Conservation (phyloP, 2,113 vertebrate genomes). For the Nothoprocta perdicaria region DNA sequence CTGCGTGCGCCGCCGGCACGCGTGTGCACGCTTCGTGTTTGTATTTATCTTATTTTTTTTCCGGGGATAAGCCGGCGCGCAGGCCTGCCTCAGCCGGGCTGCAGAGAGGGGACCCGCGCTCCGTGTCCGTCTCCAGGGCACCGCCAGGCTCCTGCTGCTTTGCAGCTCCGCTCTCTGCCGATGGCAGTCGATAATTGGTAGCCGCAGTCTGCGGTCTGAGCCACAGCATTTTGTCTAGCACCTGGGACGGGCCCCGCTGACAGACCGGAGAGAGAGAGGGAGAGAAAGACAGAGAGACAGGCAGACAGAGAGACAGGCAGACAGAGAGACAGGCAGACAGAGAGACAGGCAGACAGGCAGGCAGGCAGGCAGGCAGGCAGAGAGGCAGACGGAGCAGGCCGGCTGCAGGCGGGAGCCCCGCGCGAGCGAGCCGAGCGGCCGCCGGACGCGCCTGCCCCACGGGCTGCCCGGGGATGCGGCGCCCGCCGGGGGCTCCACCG, state of each 20-base stretch:
- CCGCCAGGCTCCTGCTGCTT: slow-evolving; percentile 1
- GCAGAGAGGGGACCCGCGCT: not conserved
- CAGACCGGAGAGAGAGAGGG: not conserved
- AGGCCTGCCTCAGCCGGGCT: not conserved
- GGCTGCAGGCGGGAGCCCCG: not conserved
- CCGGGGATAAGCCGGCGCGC: not conserved
- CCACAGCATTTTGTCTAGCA: slow-evolving; percentile 27
- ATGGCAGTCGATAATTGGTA: slow-evolving; percentile 46
- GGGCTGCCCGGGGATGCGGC: slow-evolving; percentile 54
- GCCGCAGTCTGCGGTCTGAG: slow-evolving; percentile 24
- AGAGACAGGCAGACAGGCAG: not conserved
- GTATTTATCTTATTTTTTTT: not conserved
- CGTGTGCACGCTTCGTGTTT: not conserved
- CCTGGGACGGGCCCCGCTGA: slow-evolving; percentile 30
- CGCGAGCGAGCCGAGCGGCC: not conserved
- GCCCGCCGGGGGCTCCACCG: slow-evolving; percentile 29
- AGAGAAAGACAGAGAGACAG: not conserved
- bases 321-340: not conserved
- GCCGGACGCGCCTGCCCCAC: not conserved
- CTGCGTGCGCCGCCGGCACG: not conserved
- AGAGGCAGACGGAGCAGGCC: not conserved
- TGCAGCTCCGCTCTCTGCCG: slow-evolving; percentile 2
- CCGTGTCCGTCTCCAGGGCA: slow-evolving; percentile 1
- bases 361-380: not conserved
- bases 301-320: not conserved